Percentiles rank a stretch among this genome's conserved stretches.
Evolutionary conservation across 2,888 invertebrate species (phyloP).

Genomic region (Teinopalpus imperialis): DNA sequence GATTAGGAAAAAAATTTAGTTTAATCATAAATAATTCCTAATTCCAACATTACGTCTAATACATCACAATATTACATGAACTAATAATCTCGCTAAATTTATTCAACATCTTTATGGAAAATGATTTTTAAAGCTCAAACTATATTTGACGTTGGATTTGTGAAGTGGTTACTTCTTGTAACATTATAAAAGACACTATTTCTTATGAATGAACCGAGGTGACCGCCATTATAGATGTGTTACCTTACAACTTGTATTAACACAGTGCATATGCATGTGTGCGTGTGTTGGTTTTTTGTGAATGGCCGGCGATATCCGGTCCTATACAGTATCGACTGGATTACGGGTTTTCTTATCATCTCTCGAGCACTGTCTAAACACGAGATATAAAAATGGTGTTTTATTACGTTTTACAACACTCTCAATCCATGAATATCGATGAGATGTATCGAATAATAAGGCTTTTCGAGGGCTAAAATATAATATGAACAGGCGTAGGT

Average conservation of each 20-base stretch:
- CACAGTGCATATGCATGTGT: conserved; percentile 40
- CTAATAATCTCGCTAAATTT: conserved; percentile 12
- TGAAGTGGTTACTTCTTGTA: conserved; percentile 53
- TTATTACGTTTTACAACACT: conserved; percentile 75
- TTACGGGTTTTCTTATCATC: conserved; percentile 79
- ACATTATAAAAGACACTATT: conserved; percentile 61
- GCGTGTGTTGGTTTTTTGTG: conserved; percentile 71
- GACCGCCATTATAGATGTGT: conserved; percentile 50
- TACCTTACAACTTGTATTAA: conserved; percentile 43
- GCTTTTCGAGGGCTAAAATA: conserved; percentile 48
- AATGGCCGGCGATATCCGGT: conserved; percentile 79
- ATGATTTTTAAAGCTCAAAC: conserved; percentile 34
- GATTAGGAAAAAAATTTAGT: no score
- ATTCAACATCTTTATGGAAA: no score
- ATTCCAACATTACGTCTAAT: background rate
- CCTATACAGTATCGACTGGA: conserved; percentile 53
- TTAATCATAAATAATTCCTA: no score
- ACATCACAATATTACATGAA: conserved; percentile 14
- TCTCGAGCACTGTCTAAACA: conserved; percentile 78
- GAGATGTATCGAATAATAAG: conserved; percentile 65
- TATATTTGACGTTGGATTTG: conserved; percentile 31
- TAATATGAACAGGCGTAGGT: conserved; percentile 62
- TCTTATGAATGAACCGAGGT: conserved; percentile 74
- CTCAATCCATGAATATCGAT: conserved; percentile 68
- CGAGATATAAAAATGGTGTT: conserved; percentile 68